A percentile compares a stretch with the other conserved stretches of the same genome.
These are phyloP conservation scores for Chitala chitala DNA, from an alignment of 2,113 vertebrate species.

Conservation along the genomic window DNA sequence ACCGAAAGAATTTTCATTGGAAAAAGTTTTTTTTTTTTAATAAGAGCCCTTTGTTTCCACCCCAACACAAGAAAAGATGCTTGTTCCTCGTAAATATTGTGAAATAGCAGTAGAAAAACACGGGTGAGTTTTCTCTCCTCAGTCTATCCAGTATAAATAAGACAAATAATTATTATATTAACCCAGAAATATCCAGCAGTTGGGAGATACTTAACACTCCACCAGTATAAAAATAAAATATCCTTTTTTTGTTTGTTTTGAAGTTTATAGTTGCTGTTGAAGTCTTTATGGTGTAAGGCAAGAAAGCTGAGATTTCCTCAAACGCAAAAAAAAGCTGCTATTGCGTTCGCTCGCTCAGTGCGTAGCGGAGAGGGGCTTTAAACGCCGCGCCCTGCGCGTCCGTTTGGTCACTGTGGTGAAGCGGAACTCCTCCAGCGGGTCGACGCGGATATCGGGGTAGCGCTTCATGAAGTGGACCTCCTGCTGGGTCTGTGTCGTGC, in stretches of 20 bases:
- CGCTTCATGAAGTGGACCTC: slow-evolving; percentile 77
- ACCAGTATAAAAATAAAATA: slow-evolving; percentile 74
- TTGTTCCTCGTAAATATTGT: slow-evolving; percentile 17
- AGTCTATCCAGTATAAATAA: slow-evolving; percentile 74
- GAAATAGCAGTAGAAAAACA: slow-evolving; percentile 29
- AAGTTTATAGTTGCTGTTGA: slow-evolving; percentile 18
- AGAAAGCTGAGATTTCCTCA: slow-evolving; percentile 43
- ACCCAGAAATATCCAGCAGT: slow-evolving; percentile 61
- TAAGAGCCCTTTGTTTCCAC: slow-evolving; percentile 43
- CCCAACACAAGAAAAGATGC: slow-evolving; percentile 41
- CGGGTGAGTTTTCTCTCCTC: slow-evolving; percentile 49
- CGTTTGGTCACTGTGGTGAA: slow-evolving; percentile 73
- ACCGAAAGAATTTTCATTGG: slow-evolving; percentile 58
- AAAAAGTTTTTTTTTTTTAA: slow-evolving; percentile 35
- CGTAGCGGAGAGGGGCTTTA: slow-evolving; percentile 59
- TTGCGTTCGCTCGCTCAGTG: slow-evolving; percentile 46
- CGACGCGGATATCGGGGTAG: slow-evolving; percentile 54
- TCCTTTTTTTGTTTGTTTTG: slow-evolving; percentile 58
- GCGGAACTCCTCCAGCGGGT: slow-evolving; percentile 65
- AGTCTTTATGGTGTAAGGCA: slow-evolving; percentile 47
- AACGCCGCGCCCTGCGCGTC: slow-evolving; percentile 68
- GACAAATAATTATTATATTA: slow-evolving; percentile 56
- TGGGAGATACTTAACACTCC: slow-evolving; percentile 58
- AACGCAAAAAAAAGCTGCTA: slow-evolving; percentile 16
- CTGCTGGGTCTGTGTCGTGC: slow-evolving; percentile 68